Conservation (phyloP, 1,140 invertebrate genomes). For the Drosophila repletoides region DNA sequence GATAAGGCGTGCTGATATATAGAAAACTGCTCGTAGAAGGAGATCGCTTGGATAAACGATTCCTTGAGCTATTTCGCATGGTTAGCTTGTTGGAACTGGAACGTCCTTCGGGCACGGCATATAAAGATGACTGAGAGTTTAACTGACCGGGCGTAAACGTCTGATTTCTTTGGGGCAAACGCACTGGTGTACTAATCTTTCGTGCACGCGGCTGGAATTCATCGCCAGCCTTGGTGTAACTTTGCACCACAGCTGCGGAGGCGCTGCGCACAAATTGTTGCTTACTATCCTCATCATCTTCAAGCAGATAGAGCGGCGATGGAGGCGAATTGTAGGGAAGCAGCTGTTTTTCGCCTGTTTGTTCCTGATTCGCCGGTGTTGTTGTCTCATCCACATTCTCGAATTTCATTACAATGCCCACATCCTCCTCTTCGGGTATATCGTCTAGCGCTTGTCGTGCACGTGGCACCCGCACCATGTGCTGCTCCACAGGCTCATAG, state of each 20-base stretch:
- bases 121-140: constrained; percentile 85
- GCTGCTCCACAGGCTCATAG: constrained; percentile 91
- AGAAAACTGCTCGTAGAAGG: constrained; percentile 91
- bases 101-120: constrained; percentile 84
- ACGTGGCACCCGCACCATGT: constrained; percentile 87
- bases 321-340: constrained; percentile 65
- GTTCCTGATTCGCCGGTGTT: constrained; percentile 50
- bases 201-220: constrained; percentile 82
- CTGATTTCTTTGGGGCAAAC: constrained; percentile 73
- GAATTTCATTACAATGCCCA: constrained; percentile 81
- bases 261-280: constrained; percentile 83
- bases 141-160: constrained; percentile 84
- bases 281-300: constrained; percentile 69
- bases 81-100: constrained; percentile 67
- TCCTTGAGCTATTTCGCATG: constrained; percentile 66
- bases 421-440: constrained; percentile 78
- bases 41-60: constrained; percentile 84
- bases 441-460: constrained; percentile 63
- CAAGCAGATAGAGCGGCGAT: constrained; percentile 56
- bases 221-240: constrained; percentile 63
- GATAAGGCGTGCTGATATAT: constrained; percentile 91
- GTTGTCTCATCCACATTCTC: constrained; percentile 79
- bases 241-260: constrained; percentile 83
- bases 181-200: constrained; percentile 84
- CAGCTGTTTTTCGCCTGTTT: constrained; percentile 45